Evolutionary conservation across 2,113 vertebrate genomes (phyloP), one percentile per base, ranked within the genome.

Genomic region (Gobio gobio): DNA sequence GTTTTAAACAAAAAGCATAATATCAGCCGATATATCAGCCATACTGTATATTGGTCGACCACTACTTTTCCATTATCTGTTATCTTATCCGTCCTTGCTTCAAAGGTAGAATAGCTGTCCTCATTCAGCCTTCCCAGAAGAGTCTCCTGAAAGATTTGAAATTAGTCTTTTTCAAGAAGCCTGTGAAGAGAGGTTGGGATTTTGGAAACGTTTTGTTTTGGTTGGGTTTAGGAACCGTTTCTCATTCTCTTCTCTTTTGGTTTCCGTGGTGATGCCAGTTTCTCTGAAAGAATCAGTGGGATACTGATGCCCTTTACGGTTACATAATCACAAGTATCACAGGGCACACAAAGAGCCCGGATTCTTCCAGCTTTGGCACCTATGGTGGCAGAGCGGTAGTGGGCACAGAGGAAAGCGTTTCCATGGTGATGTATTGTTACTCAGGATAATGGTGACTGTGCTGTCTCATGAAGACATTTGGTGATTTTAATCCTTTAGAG

Each of bases 301-400:
- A 88, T 80, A 73, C 81, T 74, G 22, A 22, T 84, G 81, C 68
- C 87, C 87, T 86, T 88, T 84, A 45, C 59, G 45, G 66, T 88
- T 86, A 72, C 83, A 54, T 82, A 86, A 86, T 14, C 45, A 12
- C 10, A 10, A 33, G 82, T 63, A 49, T 83, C 84, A 78, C 72
- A 24, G 64, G 80, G 82, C 58, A 36, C 84, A 83, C 85, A 83
- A 82, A 56, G 77, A 40, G 87, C 59, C 78, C 85, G 66, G 29
- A 82, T 82, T 36, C 56, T 73, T 47, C 78, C 77, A 76, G 87
- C 81, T 54, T 51, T 84, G 87, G 87, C 87, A 81, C 54, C 84
- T 85, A 51, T 73, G n/a, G 24, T 84, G 76, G 84, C 81, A 82
- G 70, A 84, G 75, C n/a, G 74, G 56, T 76, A 78, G 68, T 85